These are phyloP conservation scores for Rhopalosiphum nymphaeae DNA, from an alignment of 2,888 invertebrate species.

Conservation along the genomic window DNA sequence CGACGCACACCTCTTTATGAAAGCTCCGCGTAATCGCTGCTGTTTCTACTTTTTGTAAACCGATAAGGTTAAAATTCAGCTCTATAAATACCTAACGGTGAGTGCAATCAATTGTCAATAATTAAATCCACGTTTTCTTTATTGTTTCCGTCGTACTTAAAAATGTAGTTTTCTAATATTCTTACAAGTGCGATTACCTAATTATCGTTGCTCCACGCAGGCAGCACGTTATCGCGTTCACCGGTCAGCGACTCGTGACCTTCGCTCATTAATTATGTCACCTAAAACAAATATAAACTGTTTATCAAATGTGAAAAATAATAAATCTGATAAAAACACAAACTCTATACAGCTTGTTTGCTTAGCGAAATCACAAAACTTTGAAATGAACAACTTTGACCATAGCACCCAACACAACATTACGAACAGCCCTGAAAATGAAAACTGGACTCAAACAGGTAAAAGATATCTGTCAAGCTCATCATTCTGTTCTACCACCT, in stretches of 20 bases:
- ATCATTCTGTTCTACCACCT: background rate
- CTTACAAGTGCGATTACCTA: conserved; percentile 1
- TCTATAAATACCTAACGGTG: background rate
- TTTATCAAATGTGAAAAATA: conserved; percentile 4
- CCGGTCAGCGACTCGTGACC: background rate
- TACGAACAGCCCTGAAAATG: background rate
- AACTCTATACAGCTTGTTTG: background rate
- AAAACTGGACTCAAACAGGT: too few relatives aligned
- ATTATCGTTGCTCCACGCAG: background rate
- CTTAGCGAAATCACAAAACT: background rate
- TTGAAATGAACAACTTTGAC: background rate
- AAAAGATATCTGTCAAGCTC: too few relatives aligned
- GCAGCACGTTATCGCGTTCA: background rate
- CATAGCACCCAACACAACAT: too few relatives aligned
- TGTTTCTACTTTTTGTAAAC: background rate
- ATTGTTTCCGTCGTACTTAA: conserved; percentile 2
- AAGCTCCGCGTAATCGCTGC: background rate
- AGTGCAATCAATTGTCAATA: conserved; percentile 1
- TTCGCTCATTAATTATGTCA: background rate
- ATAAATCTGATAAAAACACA: background rate
- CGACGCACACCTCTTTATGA: background rate
- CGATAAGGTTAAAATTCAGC: conserved; percentile 11
- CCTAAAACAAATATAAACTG: background rate
- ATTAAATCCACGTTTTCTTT: background rate
- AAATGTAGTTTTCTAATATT: background rate